Conservation (phyloP, 2,797 vertebrate genomes). For the Podarcis siculus region DNA sequence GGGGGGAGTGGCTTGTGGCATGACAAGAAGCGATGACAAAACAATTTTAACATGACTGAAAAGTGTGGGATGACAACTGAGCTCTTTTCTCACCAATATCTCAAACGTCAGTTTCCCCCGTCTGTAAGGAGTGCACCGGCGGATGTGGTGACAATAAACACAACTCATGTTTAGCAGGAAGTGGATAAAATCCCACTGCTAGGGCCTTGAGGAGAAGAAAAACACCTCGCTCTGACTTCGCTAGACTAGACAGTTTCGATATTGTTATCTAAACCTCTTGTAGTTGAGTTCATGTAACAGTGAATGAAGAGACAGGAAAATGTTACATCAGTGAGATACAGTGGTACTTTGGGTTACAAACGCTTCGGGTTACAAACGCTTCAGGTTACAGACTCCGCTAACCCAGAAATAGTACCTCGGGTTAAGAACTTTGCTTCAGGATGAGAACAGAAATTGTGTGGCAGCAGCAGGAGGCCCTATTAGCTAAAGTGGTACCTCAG, state of each 20-base stretch:
- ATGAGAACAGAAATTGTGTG: too few species aligned
- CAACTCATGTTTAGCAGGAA: constrained; percentile 7
- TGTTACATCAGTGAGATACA: background rate
- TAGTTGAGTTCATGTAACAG: background rate
- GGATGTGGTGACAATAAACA: background rate
- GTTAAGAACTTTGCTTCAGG: too few species aligned
- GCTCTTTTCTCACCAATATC: background rate
- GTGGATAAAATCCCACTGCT: constrained; percentile 4
- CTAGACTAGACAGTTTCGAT: background rate
- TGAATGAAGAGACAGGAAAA: background rate
- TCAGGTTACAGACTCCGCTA: too few species aligned
- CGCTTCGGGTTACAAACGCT: too few species aligned
- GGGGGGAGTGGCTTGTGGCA: background rate
- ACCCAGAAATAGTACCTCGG: too few species aligned
- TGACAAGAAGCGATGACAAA: background rate
- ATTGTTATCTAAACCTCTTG: background rate
- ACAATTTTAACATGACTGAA: background rate
- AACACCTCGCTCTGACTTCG: background rate
- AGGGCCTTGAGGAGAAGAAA: constrained; percentile 8
- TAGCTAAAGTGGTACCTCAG: too few species aligned
- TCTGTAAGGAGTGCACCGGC: too few species aligned
- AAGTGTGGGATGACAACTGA: background rate
- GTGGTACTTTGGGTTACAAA: too few species aligned
- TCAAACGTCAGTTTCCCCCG: background rate
- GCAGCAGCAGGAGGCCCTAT: too few species aligned